Base-by-base conservation (phyloP, 2,113 vertebrate genomes). In the Pleuronectes platessa region DNA sequence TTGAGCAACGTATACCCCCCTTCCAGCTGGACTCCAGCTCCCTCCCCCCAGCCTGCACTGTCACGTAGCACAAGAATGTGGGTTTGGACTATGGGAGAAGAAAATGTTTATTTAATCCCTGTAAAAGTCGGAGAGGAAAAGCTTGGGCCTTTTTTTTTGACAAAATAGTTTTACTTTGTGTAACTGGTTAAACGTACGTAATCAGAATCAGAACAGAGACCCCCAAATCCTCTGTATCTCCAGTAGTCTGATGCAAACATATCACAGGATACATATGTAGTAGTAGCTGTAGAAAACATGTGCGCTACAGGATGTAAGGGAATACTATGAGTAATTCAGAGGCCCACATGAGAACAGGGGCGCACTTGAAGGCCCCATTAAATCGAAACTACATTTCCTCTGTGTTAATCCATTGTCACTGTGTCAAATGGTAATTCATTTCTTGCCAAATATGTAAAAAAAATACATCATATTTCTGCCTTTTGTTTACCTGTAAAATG, bases 31-130 rank as follows among this genome's bases (percentile, higher is more conserved):
- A 68, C 82, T 60, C 59, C 42, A 68, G 42, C 76, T 59, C 27
- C 68, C 65, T 68, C 74, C 65, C 47, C 62, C 71, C 68, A 54
- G 66, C 31, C 40, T 9, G 0, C 61, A 40, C 83, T 56, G 71
- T 88, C 83, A 89, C 79, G 70, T 83, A 89, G 74, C 72, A 83
- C 76, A 82, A 83, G 76, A 90, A 92, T 90, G 82, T 73, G 78
- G 74, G 68, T 72, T 80, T 66, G 55, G 67, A 74, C 58, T 81
- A 55, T 49, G 53, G 64, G 45, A 78, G 51, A 53, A n/a, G 51
- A n/a, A n/a, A 67, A 65, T 71, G 71, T 83, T 82, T 65, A 79
- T 85, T 76, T 79, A 85, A 86, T 85, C 66, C 45, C 67, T 67
- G 47, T 27, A 68, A 66, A 71, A 60, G 58, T 70, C 69, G 1